phyloP scores from a whole-genome alignment of 2,888 invertebrate species.

The Cheilosia vernalis region DNA sequence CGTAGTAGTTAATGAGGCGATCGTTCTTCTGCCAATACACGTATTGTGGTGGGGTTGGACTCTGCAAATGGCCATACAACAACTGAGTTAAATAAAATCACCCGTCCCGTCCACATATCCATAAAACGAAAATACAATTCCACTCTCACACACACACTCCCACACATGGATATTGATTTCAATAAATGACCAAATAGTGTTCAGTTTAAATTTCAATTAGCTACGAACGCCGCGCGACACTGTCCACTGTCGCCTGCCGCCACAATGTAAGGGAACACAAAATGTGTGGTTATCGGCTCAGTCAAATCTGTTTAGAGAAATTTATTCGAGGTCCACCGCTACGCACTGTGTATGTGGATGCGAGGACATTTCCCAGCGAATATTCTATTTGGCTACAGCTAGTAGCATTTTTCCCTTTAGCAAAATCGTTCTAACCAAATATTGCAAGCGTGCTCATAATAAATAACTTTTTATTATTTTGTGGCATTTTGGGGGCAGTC shows the following conservation, averaged over 20 bases:
- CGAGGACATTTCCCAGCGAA: not conserved
- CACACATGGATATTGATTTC: conserved; percentile 24
- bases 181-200: conserved; percentile 19
- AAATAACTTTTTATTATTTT: conserved; percentile 53
- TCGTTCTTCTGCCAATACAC: conserved; percentile 98
- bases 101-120: not conserved
- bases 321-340: conserved; percentile 38
- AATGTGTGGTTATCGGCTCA: conserved; percentile 35
- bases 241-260: not conserved
- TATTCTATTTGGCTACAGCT: not conserved
- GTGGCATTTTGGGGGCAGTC: conserved; percentile 23
- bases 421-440: not conserved
- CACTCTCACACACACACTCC: not conserved
- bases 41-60: conserved; percentile 96
- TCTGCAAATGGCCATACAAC: conserved; percentile 85
- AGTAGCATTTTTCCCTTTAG: not conserved
- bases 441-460: conserved; percentile 27
- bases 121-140: not conserved
- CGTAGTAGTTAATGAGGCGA: conserved; percentile 97
- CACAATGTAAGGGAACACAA: conserved; percentile 51
- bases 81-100: conserved; percentile 5
- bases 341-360: not conserved
- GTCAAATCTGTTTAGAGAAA: conserved; percentile 39
- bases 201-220: conserved; percentile 63
- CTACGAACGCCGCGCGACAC: not conserved